Evolutionary conservation across 2,888 invertebrate species (phyloP), one percentile per base, ranked within the genome.

Genomic region (Trichopria drosophilae): DNA sequence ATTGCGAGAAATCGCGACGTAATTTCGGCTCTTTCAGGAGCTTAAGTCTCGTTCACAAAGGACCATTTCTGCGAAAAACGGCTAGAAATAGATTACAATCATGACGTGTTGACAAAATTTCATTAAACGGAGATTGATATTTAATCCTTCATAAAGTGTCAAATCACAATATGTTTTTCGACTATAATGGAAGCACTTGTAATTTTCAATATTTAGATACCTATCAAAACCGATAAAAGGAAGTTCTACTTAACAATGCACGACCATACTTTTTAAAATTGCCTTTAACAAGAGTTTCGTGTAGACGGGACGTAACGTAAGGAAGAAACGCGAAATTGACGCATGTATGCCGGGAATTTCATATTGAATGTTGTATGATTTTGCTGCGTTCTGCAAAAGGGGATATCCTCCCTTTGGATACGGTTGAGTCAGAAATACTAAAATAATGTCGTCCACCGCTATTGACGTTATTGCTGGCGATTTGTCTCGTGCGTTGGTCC

Each of bases 301-400:
- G 35, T 29, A 1, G 18, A 7, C 19, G 22, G 24, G 35, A 40
- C 26, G 19, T n/a, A n/a, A 5, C 6, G 7, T 12, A 16, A 16
- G 12, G 26, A 9, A 37, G 15, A 28, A 40, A 43, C 36, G 26
- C 28, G 26, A 55, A 53, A 60, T 55, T 58, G 57, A 32, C 45
- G 53, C 55, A 57, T 53, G 58, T 53, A 53, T 50, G 60, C 52
- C 46, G 43, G 55, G 52, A 63, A 61, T 63, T 60, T 53, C 49
- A 58, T 62, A 67, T 67, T 62, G 67, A 67, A 65, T 65, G 61
- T 59, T 58, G 58, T 60, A 59, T 55, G 60, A 64, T 66, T 62
- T 61, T 50, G 52, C 48, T 59, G 46, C 47, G 48, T 45, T 52
- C 51, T 51, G 43, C 37, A 50, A 57, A 57, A 59, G 56, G 47